Conservation (phyloP, 2,113 vertebrate species). For the Colius striatus region DNA sequence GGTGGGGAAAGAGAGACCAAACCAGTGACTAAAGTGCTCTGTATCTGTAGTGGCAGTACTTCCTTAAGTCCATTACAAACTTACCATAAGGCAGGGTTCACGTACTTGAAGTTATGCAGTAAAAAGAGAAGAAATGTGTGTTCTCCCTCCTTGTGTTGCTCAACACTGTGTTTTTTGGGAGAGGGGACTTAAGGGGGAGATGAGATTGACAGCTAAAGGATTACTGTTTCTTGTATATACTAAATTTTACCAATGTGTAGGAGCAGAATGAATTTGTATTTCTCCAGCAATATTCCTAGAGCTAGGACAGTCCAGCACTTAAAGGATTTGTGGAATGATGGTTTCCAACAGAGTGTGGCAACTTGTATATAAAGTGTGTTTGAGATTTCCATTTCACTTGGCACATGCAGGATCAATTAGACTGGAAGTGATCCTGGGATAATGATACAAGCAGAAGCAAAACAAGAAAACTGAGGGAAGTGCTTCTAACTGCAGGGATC, state of each 20-base stretch:
- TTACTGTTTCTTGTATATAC: background rate
- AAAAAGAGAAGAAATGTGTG: background rate
- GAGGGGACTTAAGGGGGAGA: background rate
- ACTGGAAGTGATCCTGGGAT: background rate
- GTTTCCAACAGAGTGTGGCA: background rate
- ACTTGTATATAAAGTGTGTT: background rate
- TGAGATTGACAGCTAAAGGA: background rate
- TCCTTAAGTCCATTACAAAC: background rate
- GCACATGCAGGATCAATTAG: slow-evolving; percentile 13
- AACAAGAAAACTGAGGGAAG: slow-evolving; percentile 32
- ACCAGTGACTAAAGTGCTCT: background rate
- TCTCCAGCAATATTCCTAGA: background rate
- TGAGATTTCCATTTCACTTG: slow-evolving; percentile 2
- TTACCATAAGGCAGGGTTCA: background rate
- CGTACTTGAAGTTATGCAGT: background rate
- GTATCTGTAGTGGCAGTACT: background rate
- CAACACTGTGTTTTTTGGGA: fast-evolving
- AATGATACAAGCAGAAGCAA: background rate
- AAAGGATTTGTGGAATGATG: background rate
- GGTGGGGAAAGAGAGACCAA: background rate
- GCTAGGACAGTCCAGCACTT: background rate
- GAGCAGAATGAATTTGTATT: background rate
- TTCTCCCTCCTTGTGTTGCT: background rate
- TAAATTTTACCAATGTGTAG: background rate
- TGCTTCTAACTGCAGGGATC: slow-evolving; percentile 34